Evolutionary conservation across 2,113 vertebrate genomes (phyloP), one percentile per base, ranked within the genome.

Genomic region (Caranx melampygus): DNA sequence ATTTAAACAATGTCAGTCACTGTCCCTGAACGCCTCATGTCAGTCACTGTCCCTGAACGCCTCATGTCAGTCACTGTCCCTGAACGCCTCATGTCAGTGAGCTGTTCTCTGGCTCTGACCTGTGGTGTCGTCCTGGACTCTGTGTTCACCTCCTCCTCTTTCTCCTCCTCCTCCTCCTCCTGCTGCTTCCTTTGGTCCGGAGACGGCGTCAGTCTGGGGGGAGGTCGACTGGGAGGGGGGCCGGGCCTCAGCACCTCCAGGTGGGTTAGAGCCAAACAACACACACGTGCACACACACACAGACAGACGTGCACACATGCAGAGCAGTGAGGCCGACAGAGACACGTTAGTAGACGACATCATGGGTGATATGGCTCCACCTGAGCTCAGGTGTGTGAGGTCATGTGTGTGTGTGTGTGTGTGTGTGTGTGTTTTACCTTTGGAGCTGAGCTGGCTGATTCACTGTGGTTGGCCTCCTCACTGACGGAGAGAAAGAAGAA

Each of bases 171-270:
- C 80, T 97, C 95, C 85, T 96, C 95, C 89, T 94, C 95, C 93
- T 95, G 94, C 85, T 96, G 95, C 89, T 94, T 95, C 93, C 96
- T 95, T 88, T 92, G 85, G 81, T 97, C 97, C 88, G 96, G 97
- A 90, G 95, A 96, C 2, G 96, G 96, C 74, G 96, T 96, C 75
- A 95, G 93, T 92, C 96, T 96, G 90, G 96, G 95, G 47, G 97
- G 96, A 71, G 96, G 97, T 70, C 96, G 96, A 67, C 95, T 95
- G 57, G 89, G 87, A 3, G 96, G 97, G 67, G 95, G 96, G 37
- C 95, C 96, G 85, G 94, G 96, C 90, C 93, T 96, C 97, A 97
- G 95, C 74, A 49, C 68, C 85, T 1, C 21, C 64, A 58, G 54
- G 6, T 33, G 58, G 18, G 20, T 73, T 76, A 34, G 61, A 84